phyloP scores from a whole-genome alignment of 64 coral and sea anemone species.

The Porites australiensis region DNA sequence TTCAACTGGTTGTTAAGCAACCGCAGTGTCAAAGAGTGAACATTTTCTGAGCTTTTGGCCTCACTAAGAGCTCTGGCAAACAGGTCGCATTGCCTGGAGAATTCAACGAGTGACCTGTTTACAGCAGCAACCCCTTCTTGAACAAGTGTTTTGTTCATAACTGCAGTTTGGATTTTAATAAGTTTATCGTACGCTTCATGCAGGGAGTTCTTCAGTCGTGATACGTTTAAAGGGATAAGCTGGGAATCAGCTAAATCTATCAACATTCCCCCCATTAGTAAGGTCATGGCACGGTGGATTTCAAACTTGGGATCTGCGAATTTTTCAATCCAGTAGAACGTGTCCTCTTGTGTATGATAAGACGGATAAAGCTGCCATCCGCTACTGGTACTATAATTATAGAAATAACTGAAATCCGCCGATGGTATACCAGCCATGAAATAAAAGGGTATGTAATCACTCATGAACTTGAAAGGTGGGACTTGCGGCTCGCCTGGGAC shows the following conservation, averaged over 20 bases:
- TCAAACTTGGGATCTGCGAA: conserved; percentile 71
- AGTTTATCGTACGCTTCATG: conserved; percentile 1
- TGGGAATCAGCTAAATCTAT: conserved; percentile 47
- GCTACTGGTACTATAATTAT: not conserved
- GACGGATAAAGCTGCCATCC: conserved; percentile 53
- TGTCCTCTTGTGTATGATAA: conserved; percentile 68
- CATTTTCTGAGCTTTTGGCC: not conserved
- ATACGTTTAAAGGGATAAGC: conserved; percentile 47
- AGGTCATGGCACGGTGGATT: conserved; percentile 53
- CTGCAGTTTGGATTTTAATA: not conserved
- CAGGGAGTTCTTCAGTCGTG: conserved; percentile 21
- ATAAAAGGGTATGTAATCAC: conserved; percentile 57
- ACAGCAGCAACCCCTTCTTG: not conserved
- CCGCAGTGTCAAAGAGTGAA: conserved; percentile 15
- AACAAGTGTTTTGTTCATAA: not conserved
- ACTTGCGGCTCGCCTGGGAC: conserved; percentile 10
- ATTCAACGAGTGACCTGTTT: not conserved
- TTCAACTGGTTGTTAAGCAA: conserved; percentile 66
- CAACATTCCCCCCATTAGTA: conserved; percentile 59
- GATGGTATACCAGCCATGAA: conserved; percentile 36
- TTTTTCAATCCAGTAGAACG: conserved; percentile 62
- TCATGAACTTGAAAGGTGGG: not conserved
- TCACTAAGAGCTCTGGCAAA: not conserved
- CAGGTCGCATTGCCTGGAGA: not conserved
- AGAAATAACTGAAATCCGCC: conserved; percentile 79